Evolutionary conservation across 2,113 vertebrate genomes (phyloP), one percentile per base, ranked within the genome.

Genomic region (Macroglossus sobrinus): DNA sequence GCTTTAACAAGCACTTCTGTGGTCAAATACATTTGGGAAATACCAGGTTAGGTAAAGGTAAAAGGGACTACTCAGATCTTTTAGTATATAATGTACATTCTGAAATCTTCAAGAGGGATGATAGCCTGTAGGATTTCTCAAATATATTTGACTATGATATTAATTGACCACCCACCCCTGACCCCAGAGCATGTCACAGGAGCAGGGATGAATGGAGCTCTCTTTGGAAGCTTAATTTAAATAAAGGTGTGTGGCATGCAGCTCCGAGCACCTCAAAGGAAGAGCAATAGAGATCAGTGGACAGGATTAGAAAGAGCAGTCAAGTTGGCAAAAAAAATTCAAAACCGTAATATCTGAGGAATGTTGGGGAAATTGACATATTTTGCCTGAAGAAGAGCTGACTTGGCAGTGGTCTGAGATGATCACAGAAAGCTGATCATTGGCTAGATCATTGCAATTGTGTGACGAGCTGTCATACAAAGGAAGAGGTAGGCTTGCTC

Each of bases 301-400:
- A 63, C 50, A 80, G 59, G 53, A 80, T 61, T 75, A 92, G 84
- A 40, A 92, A 96, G n/a, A 69, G 14, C 8, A 1, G 5, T 92
- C 84, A 68, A 5, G 26, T 50, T 84, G 88, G 64, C 63, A 95
- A 68, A 85, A 85, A 94, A 76, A 43, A 89, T 68, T 96, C 81
- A 86, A 81, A 97, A 38, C 66, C 38, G 26, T 84, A 85, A 72
- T 55, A 93, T 72, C 87, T 89, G 40, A 92, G 53, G 88, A 96
- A 85, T 92, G 61, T 75, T 85, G 84, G 68, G n/a, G 79, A 96
- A 81, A 93, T 28, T 18, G 72, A 85, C 78, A 45, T 64, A 22
- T 69, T 97, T 95, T 93, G 66, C 68, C 78, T 84, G 59, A 50
- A 91, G 79, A 93, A 81, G 38, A 92, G 61, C 50, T 95, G 63